These are phyloP conservation scores for Anser brachyrhynchus DNA, from an alignment of 2,113 vertebrate species.

Conservation along the genomic window DNA sequence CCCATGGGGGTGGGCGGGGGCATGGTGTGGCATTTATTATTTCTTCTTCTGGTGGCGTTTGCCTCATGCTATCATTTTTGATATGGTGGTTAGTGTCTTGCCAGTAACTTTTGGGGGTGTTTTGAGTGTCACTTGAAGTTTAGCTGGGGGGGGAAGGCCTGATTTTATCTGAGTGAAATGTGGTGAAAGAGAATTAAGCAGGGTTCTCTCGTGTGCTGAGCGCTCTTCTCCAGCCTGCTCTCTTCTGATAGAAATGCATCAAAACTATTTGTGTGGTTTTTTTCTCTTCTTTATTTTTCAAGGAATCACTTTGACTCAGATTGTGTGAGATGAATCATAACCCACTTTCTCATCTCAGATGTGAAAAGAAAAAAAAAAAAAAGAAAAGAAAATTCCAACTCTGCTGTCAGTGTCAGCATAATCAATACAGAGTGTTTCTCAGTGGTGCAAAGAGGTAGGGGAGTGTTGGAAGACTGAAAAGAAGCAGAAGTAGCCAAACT, in stretches of 20 bases:
- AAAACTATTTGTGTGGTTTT: slow-evolving; percentile 40
- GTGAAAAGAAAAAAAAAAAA: neutral
- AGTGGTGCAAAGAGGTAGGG: slow-evolving; percentile 13
- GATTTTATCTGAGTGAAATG: slow-evolving; percentile 70
- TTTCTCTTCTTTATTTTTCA: slow-evolving; percentile 9
- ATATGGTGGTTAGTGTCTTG: slow-evolving; percentile 26
- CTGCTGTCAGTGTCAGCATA: slow-evolving; percentile 73
- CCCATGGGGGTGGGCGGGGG: neutral
- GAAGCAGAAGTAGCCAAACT: slow-evolving; percentile 49
- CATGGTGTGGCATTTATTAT: neutral
- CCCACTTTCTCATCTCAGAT: slow-evolving; percentile 76
- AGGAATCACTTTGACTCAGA: slow-evolving; percentile 78
- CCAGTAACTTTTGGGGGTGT: slow-evolving; percentile 47
- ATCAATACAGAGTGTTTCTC: slow-evolving; percentile 64
- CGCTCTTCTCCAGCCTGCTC: slow-evolving; percentile 63
- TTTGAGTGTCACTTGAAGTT: slow-evolving; percentile 61
- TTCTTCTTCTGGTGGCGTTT: slow-evolving; percentile 30
- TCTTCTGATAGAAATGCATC: slow-evolving; percentile 71
- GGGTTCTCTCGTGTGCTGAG: slow-evolving; percentile 68
- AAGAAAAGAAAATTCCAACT: slow-evolving; percentile 33
- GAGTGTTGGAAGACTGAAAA: slow-evolving; percentile 53
- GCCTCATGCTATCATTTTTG: slow-evolving; percentile 30
- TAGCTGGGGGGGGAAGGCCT: slow-evolving; percentile 19
- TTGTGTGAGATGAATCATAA: slow-evolving; percentile 79
- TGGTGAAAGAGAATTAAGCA: slow-evolving; percentile 37